phyloP scores from a whole-genome alignment of 2,888 invertebrate species.

The Cinara cedri region DNA sequence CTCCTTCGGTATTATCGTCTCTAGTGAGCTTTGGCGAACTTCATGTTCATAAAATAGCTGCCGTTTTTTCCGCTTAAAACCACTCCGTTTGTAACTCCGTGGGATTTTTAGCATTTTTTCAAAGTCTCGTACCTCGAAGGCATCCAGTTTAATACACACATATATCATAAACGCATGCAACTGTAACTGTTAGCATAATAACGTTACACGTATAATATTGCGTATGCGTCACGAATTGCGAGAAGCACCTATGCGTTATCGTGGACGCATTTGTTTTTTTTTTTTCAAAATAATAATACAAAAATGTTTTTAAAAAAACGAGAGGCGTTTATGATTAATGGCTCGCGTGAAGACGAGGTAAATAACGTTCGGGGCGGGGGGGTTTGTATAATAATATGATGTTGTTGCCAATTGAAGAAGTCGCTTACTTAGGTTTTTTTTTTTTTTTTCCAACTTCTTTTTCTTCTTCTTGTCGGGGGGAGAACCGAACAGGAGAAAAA shows the following conservation, averaged over 20 bases:
- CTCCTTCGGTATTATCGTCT: too few species aligned
- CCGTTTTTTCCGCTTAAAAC: too few species aligned
- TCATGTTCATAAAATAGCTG: too few species aligned
- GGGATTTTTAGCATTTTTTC: too few species aligned
- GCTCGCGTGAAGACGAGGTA: neutral
- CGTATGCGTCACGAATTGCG: neutral
- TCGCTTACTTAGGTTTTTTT: slow-evolving; percentile 14
- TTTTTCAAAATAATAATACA: neutral
- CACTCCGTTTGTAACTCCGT: too few species aligned
- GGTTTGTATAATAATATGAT: slow-evolving; percentile 12
- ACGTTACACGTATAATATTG: neutral
- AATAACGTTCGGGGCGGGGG: slow-evolving; percentile 35
- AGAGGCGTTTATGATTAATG: slow-evolving; percentile 39
- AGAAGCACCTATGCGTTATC: too few species aligned
- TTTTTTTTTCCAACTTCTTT: neutral
- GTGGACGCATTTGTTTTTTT: neutral
- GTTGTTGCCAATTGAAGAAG: slow-evolving; percentile 47
- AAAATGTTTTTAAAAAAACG: slow-evolving; percentile 19
- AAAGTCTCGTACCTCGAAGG: too few species aligned
- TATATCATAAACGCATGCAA: too few species aligned
- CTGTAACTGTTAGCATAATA: slow-evolving; percentile 10
- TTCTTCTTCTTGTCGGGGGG: neutral
- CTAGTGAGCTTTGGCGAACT: too few species aligned
- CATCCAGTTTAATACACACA: too few species aligned
- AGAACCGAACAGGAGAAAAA: neutral